phyloP scores from a whole-genome alignment of 2,113 vertebrate species.

The Crotophaga sulcirostris region DNA sequence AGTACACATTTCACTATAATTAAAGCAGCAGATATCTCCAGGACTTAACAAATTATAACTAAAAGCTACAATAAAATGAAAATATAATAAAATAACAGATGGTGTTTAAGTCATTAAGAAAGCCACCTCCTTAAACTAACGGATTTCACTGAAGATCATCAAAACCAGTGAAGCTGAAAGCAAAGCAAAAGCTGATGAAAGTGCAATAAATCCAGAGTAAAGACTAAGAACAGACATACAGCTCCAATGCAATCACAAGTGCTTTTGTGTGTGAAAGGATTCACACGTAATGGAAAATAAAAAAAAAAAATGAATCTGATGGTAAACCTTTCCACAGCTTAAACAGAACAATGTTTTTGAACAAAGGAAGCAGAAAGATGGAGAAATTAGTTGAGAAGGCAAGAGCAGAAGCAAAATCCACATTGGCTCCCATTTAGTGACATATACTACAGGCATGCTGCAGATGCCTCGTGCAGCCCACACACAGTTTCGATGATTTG shows the following conservation, averaged over 20 bases:
- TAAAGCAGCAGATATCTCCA: background rate
- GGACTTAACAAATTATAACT: background rate
- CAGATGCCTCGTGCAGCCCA: rapidly evolving
- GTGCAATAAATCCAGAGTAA: background rate
- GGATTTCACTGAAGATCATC: background rate
- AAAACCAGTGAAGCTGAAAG: background rate
- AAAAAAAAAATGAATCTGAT: background rate
- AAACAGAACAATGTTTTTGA: background rate
- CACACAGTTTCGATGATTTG: background rate
- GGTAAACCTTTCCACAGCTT: background rate
- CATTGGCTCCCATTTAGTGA: background rate
- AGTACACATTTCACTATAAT: background rate
- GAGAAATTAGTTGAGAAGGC: background rate
- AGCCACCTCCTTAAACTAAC: background rate
- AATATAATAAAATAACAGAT: background rate
- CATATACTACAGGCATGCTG: background rate
- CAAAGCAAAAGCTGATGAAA: background rate
- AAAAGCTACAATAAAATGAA: background rate
- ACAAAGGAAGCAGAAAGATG: background rate
- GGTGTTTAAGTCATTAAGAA: background rate
- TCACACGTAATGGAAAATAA: background rate
- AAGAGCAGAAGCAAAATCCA: background rate
- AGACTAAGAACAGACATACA: background rate
- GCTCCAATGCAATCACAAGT: background rate
- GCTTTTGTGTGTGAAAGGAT: background rate